These are phyloP conservation scores for Leistus spinibarbis DNA, from an alignment of 2,888 invertebrate genomes.

Conservation along the genomic window DNA sequence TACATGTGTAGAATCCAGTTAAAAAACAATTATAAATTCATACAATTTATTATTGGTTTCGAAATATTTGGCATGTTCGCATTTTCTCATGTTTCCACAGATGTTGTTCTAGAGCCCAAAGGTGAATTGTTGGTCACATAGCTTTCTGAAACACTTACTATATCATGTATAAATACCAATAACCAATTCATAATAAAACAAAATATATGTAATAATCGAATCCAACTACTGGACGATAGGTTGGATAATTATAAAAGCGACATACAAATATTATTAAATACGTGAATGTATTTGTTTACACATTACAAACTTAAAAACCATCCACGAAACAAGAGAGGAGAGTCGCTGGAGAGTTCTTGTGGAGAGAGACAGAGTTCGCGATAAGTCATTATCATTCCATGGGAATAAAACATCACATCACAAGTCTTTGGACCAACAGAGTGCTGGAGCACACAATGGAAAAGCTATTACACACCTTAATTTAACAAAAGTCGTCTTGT, in stretches of 20 bases:
- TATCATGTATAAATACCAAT: too few relatives aligned
- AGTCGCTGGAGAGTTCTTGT: not conserved
- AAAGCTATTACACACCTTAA: conserved; percentile 49
- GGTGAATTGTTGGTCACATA: too few relatives aligned
- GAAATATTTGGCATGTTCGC: too few relatives aligned
- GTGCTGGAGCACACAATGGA: conserved; percentile 41
- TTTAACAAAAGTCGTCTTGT: conserved; percentile 45
- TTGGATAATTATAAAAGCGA: not conserved
- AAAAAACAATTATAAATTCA: too few relatives aligned
- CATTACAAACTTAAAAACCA: conserved; percentile 25
- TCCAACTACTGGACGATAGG: not conserved
- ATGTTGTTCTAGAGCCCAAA: too few relatives aligned
- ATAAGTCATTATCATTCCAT: conserved; percentile 33
- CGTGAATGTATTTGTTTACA: conserved; percentile 31
- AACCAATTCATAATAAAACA: not conserved
- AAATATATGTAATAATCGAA: not conserved
- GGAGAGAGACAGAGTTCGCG: not conserved
- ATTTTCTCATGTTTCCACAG: too few relatives aligned
- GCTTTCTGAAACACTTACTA: too few relatives aligned
- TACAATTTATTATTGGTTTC: too few relatives aligned
- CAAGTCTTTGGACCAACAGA: not conserved
- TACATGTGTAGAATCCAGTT: too few relatives aligned
- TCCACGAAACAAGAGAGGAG: not conserved
- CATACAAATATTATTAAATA: not conserved
- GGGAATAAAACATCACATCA: conserved; percentile 21